A percentile compares a stretch with the other conserved stretches of the same genome.
phyloP scores from a whole-genome alignment of 2,113 vertebrate genomes.

The Clarias magur region DNA sequence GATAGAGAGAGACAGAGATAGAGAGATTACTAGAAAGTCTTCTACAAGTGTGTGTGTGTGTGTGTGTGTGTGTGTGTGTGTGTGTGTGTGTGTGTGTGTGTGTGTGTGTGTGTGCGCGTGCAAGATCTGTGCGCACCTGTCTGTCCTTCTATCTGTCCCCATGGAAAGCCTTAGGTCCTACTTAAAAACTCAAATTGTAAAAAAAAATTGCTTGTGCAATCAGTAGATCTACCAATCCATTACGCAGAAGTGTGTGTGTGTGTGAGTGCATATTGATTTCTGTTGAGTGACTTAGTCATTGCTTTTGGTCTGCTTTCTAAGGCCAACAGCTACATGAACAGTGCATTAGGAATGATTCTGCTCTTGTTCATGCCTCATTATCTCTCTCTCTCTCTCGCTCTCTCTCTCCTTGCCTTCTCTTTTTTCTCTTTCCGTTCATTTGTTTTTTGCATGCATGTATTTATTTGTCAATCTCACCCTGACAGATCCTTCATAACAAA shows the following conservation, averaged over 20 bases:
- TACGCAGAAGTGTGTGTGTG: neutral
- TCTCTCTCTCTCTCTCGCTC: neutral
- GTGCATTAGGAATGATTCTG: neutral
- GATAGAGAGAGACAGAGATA: neutral
- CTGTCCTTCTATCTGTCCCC: neutral
- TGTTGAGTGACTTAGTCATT: neutral
- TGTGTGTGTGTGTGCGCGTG: too few species aligned
- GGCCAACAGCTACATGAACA: neutral
- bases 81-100: neutral
- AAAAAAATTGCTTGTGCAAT: neutral
- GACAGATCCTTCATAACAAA: neutral
- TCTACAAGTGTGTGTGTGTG: neutral
- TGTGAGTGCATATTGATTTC: neutral
- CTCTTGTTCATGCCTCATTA: constrained; percentile 1
- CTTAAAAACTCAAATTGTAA: neutral
- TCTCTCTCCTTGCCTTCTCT: neutral
- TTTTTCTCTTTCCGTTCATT: neutral
- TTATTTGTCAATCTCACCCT: neutral
- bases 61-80: neutral
- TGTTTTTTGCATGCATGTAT: neutral
- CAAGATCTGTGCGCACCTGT: neutral
- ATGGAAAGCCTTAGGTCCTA: neutral
- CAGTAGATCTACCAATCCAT: neutral
- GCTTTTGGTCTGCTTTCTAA: neutral
- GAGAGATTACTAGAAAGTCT: neutral